Evolutionary conservation across 2,113 vertebrate species (phyloP).

Genomic region (Etheostoma spectabile): DNA sequence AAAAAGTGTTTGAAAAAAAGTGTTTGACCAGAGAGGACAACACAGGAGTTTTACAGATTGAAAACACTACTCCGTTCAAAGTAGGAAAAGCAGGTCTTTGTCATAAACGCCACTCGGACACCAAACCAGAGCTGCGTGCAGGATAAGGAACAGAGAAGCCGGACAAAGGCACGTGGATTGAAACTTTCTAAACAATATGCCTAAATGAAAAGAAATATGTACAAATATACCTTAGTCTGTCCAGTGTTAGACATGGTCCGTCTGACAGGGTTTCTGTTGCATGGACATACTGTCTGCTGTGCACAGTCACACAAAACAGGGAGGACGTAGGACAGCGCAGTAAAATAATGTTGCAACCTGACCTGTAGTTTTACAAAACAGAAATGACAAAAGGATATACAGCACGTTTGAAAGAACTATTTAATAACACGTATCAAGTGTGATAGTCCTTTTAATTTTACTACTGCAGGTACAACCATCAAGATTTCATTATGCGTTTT

Average conservation of each 20-base stretch:
- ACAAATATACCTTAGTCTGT: conserved; percentile 50
- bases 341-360: neutral
- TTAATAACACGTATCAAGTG: neutral
- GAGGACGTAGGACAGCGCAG: neutral
- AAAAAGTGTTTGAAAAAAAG: no score
- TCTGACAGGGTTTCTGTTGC: conserved; percentile 3
- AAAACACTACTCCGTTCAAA: neutral
- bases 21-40: no score
- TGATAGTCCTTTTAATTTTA: neutral
- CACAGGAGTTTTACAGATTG: neutral
- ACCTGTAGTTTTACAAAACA: neutral
- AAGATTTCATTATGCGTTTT: neutral
- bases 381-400: neutral
- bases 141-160: conserved; percentile 47
- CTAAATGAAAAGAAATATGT: conserved; percentile 40
- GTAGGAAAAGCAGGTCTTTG: conserved; percentile 57
- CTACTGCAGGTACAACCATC: neutral
- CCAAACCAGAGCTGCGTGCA: conserved; percentile 51
- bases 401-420: neutral
- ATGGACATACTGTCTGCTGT: neutral
- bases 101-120: conserved; percentile 45
- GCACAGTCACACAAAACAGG: neutral
- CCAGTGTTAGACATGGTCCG: conserved; percentile 51
- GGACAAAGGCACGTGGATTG: conserved; percentile 69
- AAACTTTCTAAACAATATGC: conserved; percentile 46